These are phyloP conservation scores for Silurus meridionalis DNA, from an alignment of 2,113 vertebrate species.

Conservation along the genomic window DNA sequence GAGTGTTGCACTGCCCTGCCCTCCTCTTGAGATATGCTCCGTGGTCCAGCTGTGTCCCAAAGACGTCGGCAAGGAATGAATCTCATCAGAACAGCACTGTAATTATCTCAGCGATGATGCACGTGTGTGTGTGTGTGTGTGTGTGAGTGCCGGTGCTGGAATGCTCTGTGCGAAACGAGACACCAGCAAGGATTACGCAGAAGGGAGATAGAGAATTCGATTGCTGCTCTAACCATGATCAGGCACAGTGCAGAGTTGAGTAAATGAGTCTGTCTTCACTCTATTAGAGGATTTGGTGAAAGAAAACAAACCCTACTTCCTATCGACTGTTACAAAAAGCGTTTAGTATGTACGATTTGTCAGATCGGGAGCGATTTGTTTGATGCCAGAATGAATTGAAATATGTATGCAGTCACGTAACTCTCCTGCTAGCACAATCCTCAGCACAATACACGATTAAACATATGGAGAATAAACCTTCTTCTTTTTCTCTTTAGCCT, in stretches of 20 bases:
- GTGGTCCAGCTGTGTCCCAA: not conserved
- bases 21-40: not conserved
- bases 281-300: not conserved
- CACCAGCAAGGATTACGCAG: constrained; percentile 47
- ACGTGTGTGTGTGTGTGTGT: not conserved
- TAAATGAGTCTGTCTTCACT: not conserved
- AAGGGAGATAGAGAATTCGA: constrained; percentile 52
- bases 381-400: not conserved
- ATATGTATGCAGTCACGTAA: not conserved
- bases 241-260: not conserved
- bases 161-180: constrained; percentile 29
- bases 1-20: not conserved
- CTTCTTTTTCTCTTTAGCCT: no score
- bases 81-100: not conserved
- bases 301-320: not conserved
- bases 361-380: not conserved
- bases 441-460: not conserved
- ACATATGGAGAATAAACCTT: not conserved
- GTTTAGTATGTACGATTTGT: not conserved
- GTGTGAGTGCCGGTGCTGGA: not conserved
- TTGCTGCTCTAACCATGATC: not conserved
- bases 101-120: not conserved
- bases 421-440: not conserved
- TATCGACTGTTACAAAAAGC: not conserved
- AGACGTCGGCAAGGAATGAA: constrained; percentile 7